These are phyloP conservation scores for Knipowitschia caucasica DNA, from an alignment of 2,797 vertebrate genomes.

Conservation along the genomic window DNA sequence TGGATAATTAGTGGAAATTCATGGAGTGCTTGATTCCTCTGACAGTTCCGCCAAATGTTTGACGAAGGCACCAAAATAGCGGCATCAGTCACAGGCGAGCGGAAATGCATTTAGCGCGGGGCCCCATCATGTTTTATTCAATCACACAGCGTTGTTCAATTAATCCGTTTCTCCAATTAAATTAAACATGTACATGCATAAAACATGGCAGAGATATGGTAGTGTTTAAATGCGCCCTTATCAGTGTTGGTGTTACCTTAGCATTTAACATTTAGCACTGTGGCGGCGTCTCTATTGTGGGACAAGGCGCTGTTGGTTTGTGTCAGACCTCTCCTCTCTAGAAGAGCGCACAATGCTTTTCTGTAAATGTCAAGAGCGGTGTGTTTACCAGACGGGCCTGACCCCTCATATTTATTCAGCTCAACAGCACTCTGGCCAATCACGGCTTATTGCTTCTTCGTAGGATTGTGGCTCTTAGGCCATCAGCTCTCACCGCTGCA, in stretches of 20 bases:
- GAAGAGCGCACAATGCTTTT: slow-evolving; percentile 52
- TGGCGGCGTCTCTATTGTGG: slow-evolving; percentile 23
- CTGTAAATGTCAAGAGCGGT: slow-evolving; percentile 66
- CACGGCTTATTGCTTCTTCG: slow-evolving; percentile 63
- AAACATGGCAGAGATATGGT: slow-evolving; percentile 74
- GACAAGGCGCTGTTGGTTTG: slow-evolving; percentile 19
- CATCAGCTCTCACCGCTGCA: slow-evolving; percentile 66
- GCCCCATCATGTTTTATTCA: slow-evolving; percentile 82
- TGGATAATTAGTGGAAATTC: slow-evolving; percentile 79
- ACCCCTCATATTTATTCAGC: slow-evolving; percentile 71
- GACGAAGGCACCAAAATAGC: slow-evolving; percentile 69
- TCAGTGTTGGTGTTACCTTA: slow-evolving; percentile 23
- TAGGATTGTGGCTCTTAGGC: slow-evolving; percentile 43
- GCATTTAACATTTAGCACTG: slow-evolving; percentile 1
- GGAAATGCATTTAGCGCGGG: slow-evolving; percentile 78
- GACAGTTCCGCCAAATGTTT: slow-evolving; percentile 74
- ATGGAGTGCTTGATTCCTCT: slow-evolving; percentile 69
- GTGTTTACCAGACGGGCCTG: slow-evolving; percentile 52
- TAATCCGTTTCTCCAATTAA: slow-evolving; percentile 83
- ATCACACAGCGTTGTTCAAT: slow-evolving; percentile 76
- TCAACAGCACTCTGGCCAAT: slow-evolving; percentile 56
- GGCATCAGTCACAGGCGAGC: slow-evolving; percentile 77
- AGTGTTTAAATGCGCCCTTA: slow-evolving; percentile 47
- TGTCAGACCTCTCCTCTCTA: slow-evolving; percentile 34
- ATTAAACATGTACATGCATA: slow-evolving; percentile 81